Conservation (phyloP, 2,797 vertebrate genomes). For the Triplophysa bombifrons region DNA sequence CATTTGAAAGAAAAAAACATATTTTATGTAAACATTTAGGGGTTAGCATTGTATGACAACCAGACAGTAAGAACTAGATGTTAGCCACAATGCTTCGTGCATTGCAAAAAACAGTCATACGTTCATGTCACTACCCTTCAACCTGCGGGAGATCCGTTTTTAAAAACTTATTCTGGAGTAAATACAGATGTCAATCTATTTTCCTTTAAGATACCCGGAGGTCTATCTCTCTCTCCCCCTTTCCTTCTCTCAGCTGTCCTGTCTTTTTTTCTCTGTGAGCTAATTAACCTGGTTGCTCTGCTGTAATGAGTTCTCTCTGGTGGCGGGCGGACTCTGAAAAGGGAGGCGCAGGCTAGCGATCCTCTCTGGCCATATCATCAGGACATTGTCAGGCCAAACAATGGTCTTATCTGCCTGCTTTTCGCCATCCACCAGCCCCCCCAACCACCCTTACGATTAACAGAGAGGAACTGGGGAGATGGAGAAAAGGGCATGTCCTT, state of each 20-base stretch:
- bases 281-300: slow-evolving; percentile 88
- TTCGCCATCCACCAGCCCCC: slow-evolving; percentile 66
- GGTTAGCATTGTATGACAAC: neutral
- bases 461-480: slow-evolving; percentile 76
- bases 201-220: slow-evolving; percentile 34
- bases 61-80: neutral
- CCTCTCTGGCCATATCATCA: slow-evolving; percentile 70
- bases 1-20: neutral
- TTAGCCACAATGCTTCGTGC: slow-evolving; percentile 17
- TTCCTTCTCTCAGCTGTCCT: slow-evolving; percentile 65
- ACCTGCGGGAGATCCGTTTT: slow-evolving; percentile 25
- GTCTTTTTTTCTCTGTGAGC: slow-evolving; percentile 75
- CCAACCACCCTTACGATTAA: slow-evolving; percentile 78
- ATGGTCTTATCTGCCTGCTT: slow-evolving; percentile 83
- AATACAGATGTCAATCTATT: slow-evolving; percentile 59
- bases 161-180: slow-evolving; percentile 49
- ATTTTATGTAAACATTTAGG: neutral
- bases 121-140: slow-evolving; percentile 8
- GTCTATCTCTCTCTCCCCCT: slow-evolving; percentile 49
- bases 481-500: slow-evolving; percentile 82
- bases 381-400: slow-evolving; percentile 81
- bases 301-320: slow-evolving; percentile 90
- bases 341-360: slow-evolving; percentile 61
- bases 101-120: neutral
- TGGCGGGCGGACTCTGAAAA: slow-evolving; percentile 85